Evolutionary conservation across 2,797 vertebrate genomes (phyloP).

Genomic region (Hypotaenidia okinawae): DNA sequence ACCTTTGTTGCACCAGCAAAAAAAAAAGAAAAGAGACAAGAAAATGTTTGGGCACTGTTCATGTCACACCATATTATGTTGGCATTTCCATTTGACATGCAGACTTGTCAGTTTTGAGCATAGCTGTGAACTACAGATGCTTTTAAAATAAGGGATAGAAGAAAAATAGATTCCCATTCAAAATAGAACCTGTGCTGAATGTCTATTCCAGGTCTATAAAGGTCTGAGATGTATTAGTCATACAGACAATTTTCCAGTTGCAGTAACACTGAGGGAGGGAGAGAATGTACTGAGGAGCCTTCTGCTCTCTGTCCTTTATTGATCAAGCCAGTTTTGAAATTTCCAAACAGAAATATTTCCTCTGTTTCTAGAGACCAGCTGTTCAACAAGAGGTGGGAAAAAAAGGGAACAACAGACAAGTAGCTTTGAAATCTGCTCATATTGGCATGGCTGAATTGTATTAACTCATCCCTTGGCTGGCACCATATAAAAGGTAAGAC

Average conservation of each 20-base stretch:
- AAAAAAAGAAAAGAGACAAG: neutral
- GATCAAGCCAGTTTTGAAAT: constrained; percentile 33
- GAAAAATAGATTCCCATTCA: neutral
- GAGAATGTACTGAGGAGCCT: neutral
- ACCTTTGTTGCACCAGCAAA: neutral
- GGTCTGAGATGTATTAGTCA: neutral
- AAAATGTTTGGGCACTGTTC: constrained; percentile 5
- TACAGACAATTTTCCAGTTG: neutral
- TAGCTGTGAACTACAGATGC: constrained; percentile 46
- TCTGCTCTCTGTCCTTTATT: neutral
- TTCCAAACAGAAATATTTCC: neutral
- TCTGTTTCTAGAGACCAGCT: constrained; percentile 37
- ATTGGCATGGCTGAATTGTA: constrained; percentile 8
- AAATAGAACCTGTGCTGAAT: neutral
- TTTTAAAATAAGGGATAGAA: neutral
- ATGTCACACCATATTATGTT: constrained; percentile 10
- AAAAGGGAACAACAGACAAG: constrained; percentile 5
- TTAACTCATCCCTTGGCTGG: neutral
- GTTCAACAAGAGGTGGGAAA: constrained; percentile 33
- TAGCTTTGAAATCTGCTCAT: constrained; percentile 21
- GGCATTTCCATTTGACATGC: constrained; percentile 4
- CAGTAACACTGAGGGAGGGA: neutral
- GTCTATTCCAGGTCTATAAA: neutral
- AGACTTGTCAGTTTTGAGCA: constrained; percentile 9
- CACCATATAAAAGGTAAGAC: neutral